These are phyloP conservation scores for Betta splendens DNA, from an alignment of 2,797 vertebrate species.

Conservation along the genomic window DNA sequence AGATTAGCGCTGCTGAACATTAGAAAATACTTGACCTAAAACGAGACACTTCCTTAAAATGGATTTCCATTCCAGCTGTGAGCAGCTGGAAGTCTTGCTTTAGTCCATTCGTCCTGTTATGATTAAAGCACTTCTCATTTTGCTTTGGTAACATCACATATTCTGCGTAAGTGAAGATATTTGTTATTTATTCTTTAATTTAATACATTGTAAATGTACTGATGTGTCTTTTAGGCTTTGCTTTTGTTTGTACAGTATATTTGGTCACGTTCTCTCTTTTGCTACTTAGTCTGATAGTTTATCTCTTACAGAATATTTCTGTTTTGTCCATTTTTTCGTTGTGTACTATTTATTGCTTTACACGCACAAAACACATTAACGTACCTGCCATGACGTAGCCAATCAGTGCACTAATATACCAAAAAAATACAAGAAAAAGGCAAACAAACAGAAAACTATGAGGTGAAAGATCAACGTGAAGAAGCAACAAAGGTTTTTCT, in stretches of 20 bases:
- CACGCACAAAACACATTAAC: slow-evolving; percentile 39
- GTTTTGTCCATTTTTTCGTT: slow-evolving; percentile 46
- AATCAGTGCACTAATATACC: slow-evolving; percentile 6
- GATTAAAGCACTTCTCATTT: slow-evolving; percentile 64
- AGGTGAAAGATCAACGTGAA: not conserved
- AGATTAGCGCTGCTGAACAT: slow-evolving; percentile 43
- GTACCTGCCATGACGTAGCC: slow-evolving; percentile 24
- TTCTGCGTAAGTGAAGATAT: slow-evolving; percentile 55
- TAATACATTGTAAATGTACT: slow-evolving; percentile 62
- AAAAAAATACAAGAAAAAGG: not conserved
- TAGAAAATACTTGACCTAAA: slow-evolving; percentile 37
- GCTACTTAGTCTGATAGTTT: slow-evolving; percentile 28
- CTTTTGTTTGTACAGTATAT: slow-evolving; percentile 53
- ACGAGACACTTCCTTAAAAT: slow-evolving; percentile 21
- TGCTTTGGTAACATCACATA: slow-evolving; percentile 49
- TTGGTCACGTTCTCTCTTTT: slow-evolving; percentile 31
- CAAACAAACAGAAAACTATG: not conserved
- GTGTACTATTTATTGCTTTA: slow-evolving; percentile 50
- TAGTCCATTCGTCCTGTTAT: slow-evolving; percentile 32
- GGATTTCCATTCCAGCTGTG: slow-evolving; percentile 35
- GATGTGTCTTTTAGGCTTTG: slow-evolving; percentile 42
- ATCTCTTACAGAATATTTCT: slow-evolving; percentile 20
- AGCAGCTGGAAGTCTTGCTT: slow-evolving; percentile 23
- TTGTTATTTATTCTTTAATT: slow-evolving; percentile 77
- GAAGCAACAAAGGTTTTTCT: slow-evolving; percentile 43